Evolutionary conservation across 2,888 invertebrate species (phyloP).

Genomic region (Venusia cambrica): DNA sequence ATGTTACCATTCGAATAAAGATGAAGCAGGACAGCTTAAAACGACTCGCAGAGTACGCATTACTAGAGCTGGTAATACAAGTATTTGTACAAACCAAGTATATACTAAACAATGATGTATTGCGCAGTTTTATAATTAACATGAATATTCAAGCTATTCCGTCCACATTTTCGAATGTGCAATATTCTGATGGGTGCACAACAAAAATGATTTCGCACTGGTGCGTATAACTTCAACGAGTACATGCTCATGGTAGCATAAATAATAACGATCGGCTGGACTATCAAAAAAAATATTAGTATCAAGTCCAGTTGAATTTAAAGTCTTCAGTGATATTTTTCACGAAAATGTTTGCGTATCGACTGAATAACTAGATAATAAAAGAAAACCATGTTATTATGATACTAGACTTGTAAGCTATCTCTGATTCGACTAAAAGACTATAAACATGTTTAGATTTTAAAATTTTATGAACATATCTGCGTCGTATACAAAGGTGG

Average conservation of each 20-base stretch:
- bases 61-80: slow-evolving; percentile 11
- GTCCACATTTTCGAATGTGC: slow-evolving; percentile 74
- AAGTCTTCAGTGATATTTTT: slow-evolving; percentile 64
- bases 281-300: slow-evolving; percentile 36
- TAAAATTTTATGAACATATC: slow-evolving; percentile 78
- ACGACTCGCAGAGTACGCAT: slow-evolving; percentile 11
- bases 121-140: slow-evolving; percentile 9
- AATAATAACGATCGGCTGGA: slow-evolving; percentile 45
- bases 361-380: slow-evolving; percentile 76
- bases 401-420: slow-evolving; percentile 70
- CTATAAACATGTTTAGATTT: slow-evolving; percentile 74
- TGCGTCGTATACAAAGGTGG: slow-evolving; percentile 68
- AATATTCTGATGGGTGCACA: slow-evolving; percentile 37
- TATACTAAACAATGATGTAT: too few species aligned
- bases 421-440: slow-evolving; percentile 79
- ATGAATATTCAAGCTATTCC: slow-evolving; percentile 51
- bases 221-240: slow-evolving; percentile 35
- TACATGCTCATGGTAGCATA: slow-evolving; percentile 27
- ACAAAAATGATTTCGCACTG: slow-evolving; percentile 61
- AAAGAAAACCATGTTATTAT: slow-evolving; percentile 62
- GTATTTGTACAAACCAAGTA: too few species aligned
- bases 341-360: slow-evolving; percentile 65
- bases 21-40: not conserved
- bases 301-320: slow-evolving; percentile 55
- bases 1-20: not conserved